phyloP scores from a whole-genome alignment of 2,113 vertebrate species.

The Oceanites oceanicus region DNA sequence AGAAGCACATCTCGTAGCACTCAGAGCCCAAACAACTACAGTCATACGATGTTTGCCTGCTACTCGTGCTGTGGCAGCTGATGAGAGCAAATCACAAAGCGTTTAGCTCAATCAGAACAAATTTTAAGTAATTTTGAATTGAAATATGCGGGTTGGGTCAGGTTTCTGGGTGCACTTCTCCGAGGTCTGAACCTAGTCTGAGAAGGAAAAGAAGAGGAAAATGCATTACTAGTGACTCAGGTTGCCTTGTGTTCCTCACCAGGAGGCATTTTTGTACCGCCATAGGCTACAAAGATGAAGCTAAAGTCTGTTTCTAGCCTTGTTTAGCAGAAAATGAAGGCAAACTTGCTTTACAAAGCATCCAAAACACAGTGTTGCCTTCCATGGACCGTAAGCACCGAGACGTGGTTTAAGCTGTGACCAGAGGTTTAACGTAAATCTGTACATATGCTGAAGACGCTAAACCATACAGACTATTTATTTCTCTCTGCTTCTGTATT shows the following conservation, averaged over 20 bases:
- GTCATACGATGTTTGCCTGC: background rate
- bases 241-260: background rate
- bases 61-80: background rate
- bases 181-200: background rate
- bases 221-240: background rate
- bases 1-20: accelerated
- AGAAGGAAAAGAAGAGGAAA: background rate
- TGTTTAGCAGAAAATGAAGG: background rate
- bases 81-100: background rate
- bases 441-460: background rate
- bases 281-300: background rate
- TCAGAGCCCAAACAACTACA: background rate
- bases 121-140: background rate
- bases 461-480: background rate
- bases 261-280: background rate
- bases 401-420: background rate
- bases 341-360: background rate
- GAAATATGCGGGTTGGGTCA: background rate
- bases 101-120: background rate
- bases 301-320: background rate
- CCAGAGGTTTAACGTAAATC: background rate
- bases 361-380: background rate
- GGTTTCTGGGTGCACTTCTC: background rate
- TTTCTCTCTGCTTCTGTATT: background rate
- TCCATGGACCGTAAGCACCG: background rate